Percentiles rank a stretch among this genome's conserved stretches.
These are phyloP conservation scores for Machimus rusticus DNA, from an alignment of 2,888 invertebrate species.

Conservation along the genomic window DNA sequence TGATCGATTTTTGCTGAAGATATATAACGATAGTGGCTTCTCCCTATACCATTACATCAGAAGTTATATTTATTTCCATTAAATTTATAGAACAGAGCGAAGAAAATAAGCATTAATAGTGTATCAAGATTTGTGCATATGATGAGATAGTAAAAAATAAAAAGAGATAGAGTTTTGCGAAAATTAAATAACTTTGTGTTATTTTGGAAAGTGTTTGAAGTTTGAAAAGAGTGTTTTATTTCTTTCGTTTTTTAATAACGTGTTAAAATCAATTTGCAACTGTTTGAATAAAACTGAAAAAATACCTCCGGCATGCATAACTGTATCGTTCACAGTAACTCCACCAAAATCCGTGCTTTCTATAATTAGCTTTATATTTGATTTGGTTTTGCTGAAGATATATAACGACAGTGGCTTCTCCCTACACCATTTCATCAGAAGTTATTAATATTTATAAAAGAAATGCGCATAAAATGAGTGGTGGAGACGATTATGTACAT, in stretches of 20 bases:
- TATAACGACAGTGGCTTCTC: constrained; percentile 92
- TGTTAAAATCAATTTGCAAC: neutral
- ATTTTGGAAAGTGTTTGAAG: too few relatives aligned
- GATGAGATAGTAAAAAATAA: neutral
- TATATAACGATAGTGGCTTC: constrained; percentile 88
- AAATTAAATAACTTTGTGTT: neutral
- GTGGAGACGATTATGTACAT: neutral
- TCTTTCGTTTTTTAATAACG: neutral
- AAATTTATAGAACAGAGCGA: neutral
- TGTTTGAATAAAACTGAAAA: neutral
- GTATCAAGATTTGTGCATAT: neutral
- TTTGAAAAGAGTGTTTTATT: too few relatives aligned
- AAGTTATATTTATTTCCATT: neutral
- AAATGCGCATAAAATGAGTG: neutral
- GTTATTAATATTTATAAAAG: neutral
- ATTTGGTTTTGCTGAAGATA: constrained; percentile 75
- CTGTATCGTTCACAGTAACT: constrained; percentile 83
- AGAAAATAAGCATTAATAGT: neutral
- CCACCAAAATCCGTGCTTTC: constrained; percentile 81
- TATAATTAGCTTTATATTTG: constrained; percentile 69
- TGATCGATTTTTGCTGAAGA: constrained; percentile 75
- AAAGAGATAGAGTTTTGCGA: neutral
- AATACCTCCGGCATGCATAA: constrained; percentile 80
- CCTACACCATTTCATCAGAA: constrained; percentile 63
- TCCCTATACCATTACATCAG: constrained; percentile 68